Evolutionary conservation across 2,113 vertebrate species (phyloP), one percentile per base, ranked within the genome.

Genomic region (Capricornis sumatraensis): DNA sequence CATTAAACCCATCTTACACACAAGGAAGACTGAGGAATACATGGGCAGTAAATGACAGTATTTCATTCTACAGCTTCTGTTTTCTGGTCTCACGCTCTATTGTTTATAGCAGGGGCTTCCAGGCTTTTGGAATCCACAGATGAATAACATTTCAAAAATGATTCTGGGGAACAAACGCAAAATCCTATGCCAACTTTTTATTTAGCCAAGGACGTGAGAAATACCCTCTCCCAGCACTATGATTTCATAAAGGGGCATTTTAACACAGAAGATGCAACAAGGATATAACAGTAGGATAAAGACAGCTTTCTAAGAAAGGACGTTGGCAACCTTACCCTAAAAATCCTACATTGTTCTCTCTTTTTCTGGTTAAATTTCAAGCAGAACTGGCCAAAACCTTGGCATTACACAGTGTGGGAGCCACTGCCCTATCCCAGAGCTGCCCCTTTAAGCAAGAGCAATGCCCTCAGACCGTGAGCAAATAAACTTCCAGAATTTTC

Each of bases 241-340:
- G 74, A 91, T 96, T 98, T 97, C 94, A 98, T 81, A 76, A 97
- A 97, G 95, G 87, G 85, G 55, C 85, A 94, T 97, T 96, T 96
- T 92, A 96, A 97, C 60, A 85, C 81, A 79, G 95, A 81, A 92
- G 95, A 92, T 87, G n/a, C 52, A 50, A 78, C 87, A 82, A 97
- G 82, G 53, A 76, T 97, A 78, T 79, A 85, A 92, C 45, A 79
- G 92, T 78, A 96, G 87, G 97, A 88, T 85, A 97, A 84, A 96
- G 79, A 87, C 45, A 96, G 90, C 52, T 92, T 96, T 96, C 96
- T 97, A 98, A 95, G 97, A 97, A 97, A 96, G 87, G 95, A 89
- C 25, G 36, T 93, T 86, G 89, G 90, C 89, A 91, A 91, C 6
- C 53, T 91, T 74, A 79, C 71, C 57, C 89, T 89, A 62, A 96